A percentile compares a stretch with the other conserved stretches of the same genome.
phyloP scores from a whole-genome alignment of 2,797 vertebrate species.

The Cottoperca gobio region DNA sequence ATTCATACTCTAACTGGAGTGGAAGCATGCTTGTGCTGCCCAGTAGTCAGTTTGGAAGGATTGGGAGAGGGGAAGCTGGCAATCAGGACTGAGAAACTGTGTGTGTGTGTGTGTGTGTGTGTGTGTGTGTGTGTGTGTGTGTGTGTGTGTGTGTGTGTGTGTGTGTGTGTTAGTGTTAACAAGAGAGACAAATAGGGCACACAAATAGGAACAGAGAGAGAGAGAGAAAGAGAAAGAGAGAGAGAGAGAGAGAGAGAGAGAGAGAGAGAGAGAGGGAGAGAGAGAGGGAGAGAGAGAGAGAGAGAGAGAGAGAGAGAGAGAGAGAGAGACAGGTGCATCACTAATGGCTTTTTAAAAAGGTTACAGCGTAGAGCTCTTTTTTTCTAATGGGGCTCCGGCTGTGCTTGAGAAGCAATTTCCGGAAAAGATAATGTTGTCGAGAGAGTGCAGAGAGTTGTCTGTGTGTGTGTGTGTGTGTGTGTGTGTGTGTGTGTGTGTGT shows the following conservation, averaged over 20 bases:
- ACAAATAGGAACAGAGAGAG: slow-evolving; percentile 64
- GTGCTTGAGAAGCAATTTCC: slow-evolving; percentile 86
- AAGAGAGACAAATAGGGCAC: slow-evolving; percentile 80
- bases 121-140: slow-evolving; percentile 66
- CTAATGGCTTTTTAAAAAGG: slow-evolving; percentile 89
- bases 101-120: slow-evolving; percentile 59
- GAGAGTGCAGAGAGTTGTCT: slow-evolving; percentile 74
- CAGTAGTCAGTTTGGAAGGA: slow-evolving; percentile 65
- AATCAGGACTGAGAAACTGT: slow-evolving; percentile 64
- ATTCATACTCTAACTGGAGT: slow-evolving; percentile 69
- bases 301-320: slow-evolving; percentile 57
- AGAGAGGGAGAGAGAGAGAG: slow-evolving; percentile 60
- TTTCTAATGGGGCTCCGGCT: slow-evolving; percentile 85
- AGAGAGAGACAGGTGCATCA: slow-evolving; percentile 80
- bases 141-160: slow-evolving; percentile 44
- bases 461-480: slow-evolving; percentile 22
- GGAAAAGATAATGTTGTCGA: slow-evolving; percentile 84
- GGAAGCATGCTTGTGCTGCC: slow-evolving; percentile 63
- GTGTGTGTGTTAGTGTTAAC: slow-evolving; percentile 75
- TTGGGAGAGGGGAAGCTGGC: slow-evolving; percentile 59
- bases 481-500: slow-evolving; percentile 50
- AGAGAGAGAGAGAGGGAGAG: slow-evolving; percentile 62
- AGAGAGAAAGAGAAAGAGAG: slow-evolving; percentile 47
- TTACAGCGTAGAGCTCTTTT: slow-evolving; percentile 83
- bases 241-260: slow-evolving; percentile 46